Conservation (phyloP, 2,797 vertebrate species). For the Buceros bicornis region DNA sequence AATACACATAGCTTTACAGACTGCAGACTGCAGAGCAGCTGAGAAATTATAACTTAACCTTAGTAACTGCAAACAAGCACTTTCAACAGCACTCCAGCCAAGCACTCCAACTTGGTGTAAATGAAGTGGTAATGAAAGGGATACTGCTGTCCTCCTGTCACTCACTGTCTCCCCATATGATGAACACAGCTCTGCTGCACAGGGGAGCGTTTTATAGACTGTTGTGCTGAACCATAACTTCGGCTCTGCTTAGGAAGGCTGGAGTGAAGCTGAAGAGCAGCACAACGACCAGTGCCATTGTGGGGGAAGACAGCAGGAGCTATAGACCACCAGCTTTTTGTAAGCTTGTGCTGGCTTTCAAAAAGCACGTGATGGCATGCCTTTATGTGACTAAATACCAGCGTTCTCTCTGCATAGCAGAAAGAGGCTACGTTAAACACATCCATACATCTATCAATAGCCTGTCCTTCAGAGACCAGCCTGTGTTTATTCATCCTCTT, state of each 20-base stretch:
- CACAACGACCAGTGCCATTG: fast-evolving
- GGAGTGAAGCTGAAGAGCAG: not conserved
- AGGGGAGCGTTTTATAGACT: not conserved
- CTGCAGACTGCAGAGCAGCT: not conserved
- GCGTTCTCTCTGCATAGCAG: not conserved
- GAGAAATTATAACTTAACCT: not conserved
- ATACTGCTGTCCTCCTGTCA: not conserved
- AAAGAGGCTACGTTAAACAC: not conserved
- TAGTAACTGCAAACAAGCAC: not conserved
- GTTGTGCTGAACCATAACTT: not conserved
- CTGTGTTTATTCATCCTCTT: not conserved
- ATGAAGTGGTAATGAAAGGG: not conserved
- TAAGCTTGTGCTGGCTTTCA: not conserved
- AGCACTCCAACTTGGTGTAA: not conserved
- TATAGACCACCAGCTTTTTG: not conserved
- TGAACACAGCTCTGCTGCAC: not conserved
- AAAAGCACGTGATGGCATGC: not conserved
- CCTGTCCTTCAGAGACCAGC: not conserved
- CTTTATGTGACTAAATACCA: not conserved
- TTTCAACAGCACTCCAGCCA: not conserved
- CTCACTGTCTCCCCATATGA: not conserved
- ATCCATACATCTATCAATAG: not conserved
- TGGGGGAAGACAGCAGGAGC: not conserved
- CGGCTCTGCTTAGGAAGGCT: not conserved
- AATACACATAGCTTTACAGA: not conserved